Base-by-base conservation (phyloP, 1,140 invertebrate genomes). In the Drosophila elegans region DNA sequence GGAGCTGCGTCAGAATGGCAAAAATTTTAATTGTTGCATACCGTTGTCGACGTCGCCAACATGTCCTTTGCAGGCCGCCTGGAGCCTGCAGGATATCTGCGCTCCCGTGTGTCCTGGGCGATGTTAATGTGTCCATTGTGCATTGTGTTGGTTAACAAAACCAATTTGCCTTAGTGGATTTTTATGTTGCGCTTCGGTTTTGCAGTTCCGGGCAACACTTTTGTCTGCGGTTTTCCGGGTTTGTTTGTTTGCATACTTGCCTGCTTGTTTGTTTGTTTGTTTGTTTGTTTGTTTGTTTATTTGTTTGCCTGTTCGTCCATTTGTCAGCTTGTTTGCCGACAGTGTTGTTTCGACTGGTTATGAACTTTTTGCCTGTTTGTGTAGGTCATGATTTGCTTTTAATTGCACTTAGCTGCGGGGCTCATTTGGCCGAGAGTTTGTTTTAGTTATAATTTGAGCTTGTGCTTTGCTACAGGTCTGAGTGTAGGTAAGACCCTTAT, bases 151-250 rank as follows among this genome's bases (percentile, higher is more conserved):
- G 67, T 78, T 78, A 78, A 82, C 78, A 82, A 76, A 81, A 72
- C 78, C 67, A 81, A 82, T 81, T 81, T 82, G 73, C 79, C 78
- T 81, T 76, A 78, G 73, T 77, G 79, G 71, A 78, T 81, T 82
- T 82, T 82, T 81, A 77, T 81, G 60, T 74, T 52, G 55, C 64
- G 46, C 64, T 68, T 57, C 75, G 74, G 78, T 44, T 66, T 66
- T 79, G 61, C 49, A 38, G 61, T 79, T 63, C 52, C 29, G 29
- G 38, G 52, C 56, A 62, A 57, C 49, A 56, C 48, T 53, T 78
- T 69, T 63, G 51, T 77, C 42, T 76, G 63, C 66, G 64, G 75
- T 53, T 77, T 77, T 49, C 53, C 57, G 32, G 29, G 60, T 42
- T 66, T 75, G 73, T 66, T 57, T 66, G 60, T 74, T 74, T 55